A percentile compares a stretch with the other conserved stretches of the same genome.
These are phyloP conservation scores for Nowickia ferox DNA, from an alignment of 2,888 invertebrate species.

Conservation along the genomic window DNA sequence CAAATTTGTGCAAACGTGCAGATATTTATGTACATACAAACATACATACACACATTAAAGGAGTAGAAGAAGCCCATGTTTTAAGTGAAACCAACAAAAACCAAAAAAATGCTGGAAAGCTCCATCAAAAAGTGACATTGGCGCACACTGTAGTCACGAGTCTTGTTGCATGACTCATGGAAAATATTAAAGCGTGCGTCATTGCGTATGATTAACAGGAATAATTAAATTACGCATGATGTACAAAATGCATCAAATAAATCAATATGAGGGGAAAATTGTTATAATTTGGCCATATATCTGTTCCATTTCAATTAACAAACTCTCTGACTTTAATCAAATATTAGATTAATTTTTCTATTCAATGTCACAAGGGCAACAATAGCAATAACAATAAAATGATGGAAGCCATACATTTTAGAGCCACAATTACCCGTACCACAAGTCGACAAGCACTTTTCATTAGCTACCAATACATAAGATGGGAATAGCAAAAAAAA, in stretches of 20 bases:
- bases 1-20: neutral
- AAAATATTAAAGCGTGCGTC: neutral
- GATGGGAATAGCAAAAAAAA: neutral
- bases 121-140: too few relatives aligned
- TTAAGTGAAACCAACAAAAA: neutral
- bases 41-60: neutral
- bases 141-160: neutral
- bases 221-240: conserved; percentile 33
- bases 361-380: conserved; percentile 34
- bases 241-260: too few relatives aligned
- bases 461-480: conserved; percentile 14
- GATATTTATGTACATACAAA: neutral
- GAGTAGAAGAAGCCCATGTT: neutral
- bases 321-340: conserved; percentile 19
- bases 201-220: conserved; percentile 44
- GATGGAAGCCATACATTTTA: conserved; percentile 47
- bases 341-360: conserved; percentile 26
- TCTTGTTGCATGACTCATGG: neutral
- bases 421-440: conserved; percentile 28
- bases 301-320: conserved; percentile 9
- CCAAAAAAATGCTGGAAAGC: too few relatives aligned
- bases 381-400: conserved; percentile 7
- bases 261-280: neutral
- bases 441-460: conserved; percentile 4
- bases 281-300: neutral